A percentile compares a stretch with the other conserved stretches of the same genome.
These are phyloP conservation scores for Achroia grisella DNA, from an alignment of 1,140 invertebrate species.

Conservation along the genomic window DNA sequence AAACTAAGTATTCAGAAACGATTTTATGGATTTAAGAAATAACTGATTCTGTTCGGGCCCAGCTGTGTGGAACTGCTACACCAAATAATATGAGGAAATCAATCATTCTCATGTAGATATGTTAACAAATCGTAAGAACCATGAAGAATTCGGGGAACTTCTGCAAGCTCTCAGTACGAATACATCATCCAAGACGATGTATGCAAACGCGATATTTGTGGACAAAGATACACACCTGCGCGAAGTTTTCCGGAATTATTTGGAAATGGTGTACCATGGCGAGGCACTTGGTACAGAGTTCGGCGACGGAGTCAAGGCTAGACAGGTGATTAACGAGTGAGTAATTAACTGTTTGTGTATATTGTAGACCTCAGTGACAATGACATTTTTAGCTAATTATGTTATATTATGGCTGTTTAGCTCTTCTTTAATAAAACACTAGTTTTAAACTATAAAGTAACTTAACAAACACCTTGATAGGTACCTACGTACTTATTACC, in stretches of 20 bases:
- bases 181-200: conserved; percentile 41
- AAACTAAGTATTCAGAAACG: no score
- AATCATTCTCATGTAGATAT: conserved; percentile 53
- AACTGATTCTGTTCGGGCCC: no score
- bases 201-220: conserved; percentile 77
- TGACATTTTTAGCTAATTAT: no score
- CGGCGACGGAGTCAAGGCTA: conserved; percentile 51
- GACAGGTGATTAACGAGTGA: conserved; percentile 75
- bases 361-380: no score
- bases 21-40: no score
- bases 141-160: conserved; percentile 75
- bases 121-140: conserved; percentile 73
- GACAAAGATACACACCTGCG: conserved; percentile 73
- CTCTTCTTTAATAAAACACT: no score
- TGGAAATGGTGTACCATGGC: conserved; percentile 72
- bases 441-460: no score
- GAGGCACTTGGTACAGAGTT: conserved; percentile 77
- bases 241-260: conserved; percentile 67
- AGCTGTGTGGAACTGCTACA: no score
- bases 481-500: no score
- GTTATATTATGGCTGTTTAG: no score
- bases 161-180: conserved; percentile 48
- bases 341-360: conserved; percentile 14
- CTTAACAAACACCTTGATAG: no score
- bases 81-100: no score